phyloP scores from a whole-genome alignment of 2,888 invertebrate genomes.

The Meta bourneti region DNA sequence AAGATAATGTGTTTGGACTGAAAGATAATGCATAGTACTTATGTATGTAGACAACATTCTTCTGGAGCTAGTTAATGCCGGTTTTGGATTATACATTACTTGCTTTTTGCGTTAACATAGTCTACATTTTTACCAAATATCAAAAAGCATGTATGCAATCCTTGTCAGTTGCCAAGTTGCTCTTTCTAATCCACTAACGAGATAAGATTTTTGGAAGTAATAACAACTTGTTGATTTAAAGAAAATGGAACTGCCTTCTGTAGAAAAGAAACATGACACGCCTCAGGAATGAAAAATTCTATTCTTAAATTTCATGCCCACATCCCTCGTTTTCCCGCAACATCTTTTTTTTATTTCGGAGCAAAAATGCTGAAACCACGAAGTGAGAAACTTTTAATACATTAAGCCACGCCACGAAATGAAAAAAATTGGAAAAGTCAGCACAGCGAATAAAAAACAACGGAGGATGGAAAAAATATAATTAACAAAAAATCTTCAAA shows the following conservation, averaged over 20 bases:
- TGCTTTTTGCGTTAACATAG: too few species aligned
- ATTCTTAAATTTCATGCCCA: constrained; percentile 6
- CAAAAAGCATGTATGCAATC: too few species aligned
- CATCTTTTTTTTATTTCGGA: neutral
- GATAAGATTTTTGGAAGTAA: neutral
- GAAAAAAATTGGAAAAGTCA: constrained; percentile 44
- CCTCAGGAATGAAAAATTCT: constrained; percentile 20
- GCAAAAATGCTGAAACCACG: constrained; percentile 7
- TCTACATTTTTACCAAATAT: too few species aligned
- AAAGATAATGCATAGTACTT: too few species aligned
- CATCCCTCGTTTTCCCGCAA: neutral
- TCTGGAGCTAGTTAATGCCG: too few species aligned
- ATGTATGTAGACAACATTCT: too few species aligned
- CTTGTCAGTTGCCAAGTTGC: too few species aligned
- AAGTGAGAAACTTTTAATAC: constrained; percentile 30
- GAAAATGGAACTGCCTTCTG: neutral
- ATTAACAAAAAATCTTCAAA: constrained; percentile 29
- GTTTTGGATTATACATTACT: too few species aligned
- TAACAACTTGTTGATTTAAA: constrained; percentile 50
- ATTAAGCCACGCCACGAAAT: constrained; percentile 13
- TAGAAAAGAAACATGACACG: constrained; percentile 35
- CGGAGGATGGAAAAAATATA: constrained; percentile 21
- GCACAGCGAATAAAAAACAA: constrained; percentile 23
- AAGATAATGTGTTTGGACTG: too few species aligned
- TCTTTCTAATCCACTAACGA: neutral